Evolutionary conservation across 1,140 invertebrate genomes (phyloP), one percentile per base, ranked within the genome.

Genomic region (Ceratina japonica): DNA sequence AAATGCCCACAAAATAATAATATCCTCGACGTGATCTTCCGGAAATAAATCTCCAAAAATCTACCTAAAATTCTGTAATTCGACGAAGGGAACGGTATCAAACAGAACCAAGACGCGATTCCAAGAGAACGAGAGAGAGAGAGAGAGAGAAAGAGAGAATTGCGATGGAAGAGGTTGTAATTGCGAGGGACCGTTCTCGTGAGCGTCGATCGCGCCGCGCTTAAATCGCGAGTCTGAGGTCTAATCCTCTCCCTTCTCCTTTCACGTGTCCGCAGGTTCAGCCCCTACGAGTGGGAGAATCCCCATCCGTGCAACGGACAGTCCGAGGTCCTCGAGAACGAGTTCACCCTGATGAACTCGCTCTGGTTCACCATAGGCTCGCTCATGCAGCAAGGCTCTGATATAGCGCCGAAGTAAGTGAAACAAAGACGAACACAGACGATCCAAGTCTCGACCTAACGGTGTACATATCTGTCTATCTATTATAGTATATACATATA

Each of bases 331-430:
- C 92, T 96, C 91, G 95, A 97, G 93, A 98, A 98, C 94, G 96
- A 97, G 93, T 98, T 98, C 94, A 97, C 95, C 84, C 93, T 97
- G 86, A 94, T 97, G 91, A 98, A 98, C 94, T 95, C 96, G 89
- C 94, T 97, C 86, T 97, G 96, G 96, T 97, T 97, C 94, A 96
- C 96, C 92, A 96, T 97, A 91, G 96, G 96, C 86, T 96, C 96
- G 87, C 95, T 97, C 90, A 97, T 98, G 96, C 96, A 97, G 94
- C 96, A 97, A 94, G 97, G 97, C 92, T 97, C 96, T 89, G 97
- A 98, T 94, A 96, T 98, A 91, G 96, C 96, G 82, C 96, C 96
- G 83, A 96, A 95, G 95, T 95, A 93, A 93, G 92, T 92, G 72
- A 75, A 77, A 59, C 69, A 79, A 74, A 73, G 74, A 82, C 27